Evolutionary conservation across 2,797 vertebrate genomes (phyloP).

Genomic region (Clarias laeviceps): DNA sequence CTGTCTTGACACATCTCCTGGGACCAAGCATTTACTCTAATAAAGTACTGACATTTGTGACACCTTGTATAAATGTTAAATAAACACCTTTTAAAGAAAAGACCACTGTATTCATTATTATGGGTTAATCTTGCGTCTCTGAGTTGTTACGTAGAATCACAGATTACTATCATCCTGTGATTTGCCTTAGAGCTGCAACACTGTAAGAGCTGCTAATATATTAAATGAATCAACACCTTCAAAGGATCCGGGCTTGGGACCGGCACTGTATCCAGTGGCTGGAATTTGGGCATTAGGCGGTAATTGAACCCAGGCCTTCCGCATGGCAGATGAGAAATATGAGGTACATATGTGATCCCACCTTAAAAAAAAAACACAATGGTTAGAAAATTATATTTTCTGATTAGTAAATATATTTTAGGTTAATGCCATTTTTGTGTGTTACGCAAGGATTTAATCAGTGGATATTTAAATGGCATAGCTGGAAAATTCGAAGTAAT

Average conservation of each 20-base stretch:
- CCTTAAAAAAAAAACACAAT: too few relatives aligned
- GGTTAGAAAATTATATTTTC: too few relatives aligned
- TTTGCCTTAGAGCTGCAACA: neutral
- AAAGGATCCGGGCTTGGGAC: neutral
- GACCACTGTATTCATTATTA: neutral
- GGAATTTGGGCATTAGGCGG: too few relatives aligned
- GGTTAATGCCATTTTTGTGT: neutral
- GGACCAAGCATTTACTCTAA: neutral
- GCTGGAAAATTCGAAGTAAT: neutral
- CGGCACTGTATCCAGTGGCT: too few relatives aligned
- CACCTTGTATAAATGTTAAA: neutral
- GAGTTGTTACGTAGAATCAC: neutral
- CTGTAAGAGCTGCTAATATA: neutral
- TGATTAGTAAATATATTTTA: neutral
- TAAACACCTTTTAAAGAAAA: neutral
- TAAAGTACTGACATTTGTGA: neutral
- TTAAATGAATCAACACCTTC: neutral
- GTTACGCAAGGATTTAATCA: neutral
- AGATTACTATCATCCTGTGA: neutral
- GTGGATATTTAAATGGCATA: neutral
- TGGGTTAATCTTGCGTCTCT: neutral
- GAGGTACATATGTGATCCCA: too few relatives aligned
- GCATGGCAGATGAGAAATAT: too few relatives aligned
- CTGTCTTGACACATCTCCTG: too few relatives aligned
- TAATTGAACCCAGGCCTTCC: too few relatives aligned